Base-by-base conservation (phyloP, 2,113 vertebrate species). In the Peromyscus californicus region DNA sequence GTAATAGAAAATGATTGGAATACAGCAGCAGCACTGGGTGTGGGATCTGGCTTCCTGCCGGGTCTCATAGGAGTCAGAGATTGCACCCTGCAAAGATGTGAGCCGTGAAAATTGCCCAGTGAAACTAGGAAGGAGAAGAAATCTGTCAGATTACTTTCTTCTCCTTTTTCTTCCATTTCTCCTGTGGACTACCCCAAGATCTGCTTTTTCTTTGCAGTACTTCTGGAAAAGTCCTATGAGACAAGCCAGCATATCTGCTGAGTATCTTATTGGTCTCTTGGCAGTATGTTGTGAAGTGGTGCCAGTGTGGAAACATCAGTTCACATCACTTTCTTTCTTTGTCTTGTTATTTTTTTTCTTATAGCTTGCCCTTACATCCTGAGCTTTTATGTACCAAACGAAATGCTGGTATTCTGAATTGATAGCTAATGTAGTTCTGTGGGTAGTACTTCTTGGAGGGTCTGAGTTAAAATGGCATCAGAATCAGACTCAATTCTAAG, bases 131-230 rank as follows among this genome's bases (percentile, higher is more conserved):
- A 17, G 5, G 16, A 4, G 31, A 69, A 88, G 39, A 59, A 26
- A 83, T 1, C 0, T 74, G 2, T 11, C 0, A 80, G 8, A 57
- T 69, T 74, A 8, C 26, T 57, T 57, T 85, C 24, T 21, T 22
- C 0, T 63, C 26, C 10, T 63, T 87, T 86, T 17, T 92, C 7
- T 69, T 29, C 51, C 22, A 39, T 29, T n/a, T 74, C 45, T 11
- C 5, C 6, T 3, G 9, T 29, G 21, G 9, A 76, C 19, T 24
- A 24, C 2, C 0, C 36, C 2, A 63, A 42, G 48, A 51, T 48
- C 3, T 15, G 17, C 26, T 39, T 74, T 33, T 96, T 69, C 70
- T 70, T 54, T 72, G 11, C 10, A 87, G 31, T 51, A 36, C 4
- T 70, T 84, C 78, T 75, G 24, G 31, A 91, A 26, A 93, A 22